Base-by-base conservation (phyloP, 30 jellyfish, hydroid and myxozoan genomes). In the Morbakka virulenta region DNA sequence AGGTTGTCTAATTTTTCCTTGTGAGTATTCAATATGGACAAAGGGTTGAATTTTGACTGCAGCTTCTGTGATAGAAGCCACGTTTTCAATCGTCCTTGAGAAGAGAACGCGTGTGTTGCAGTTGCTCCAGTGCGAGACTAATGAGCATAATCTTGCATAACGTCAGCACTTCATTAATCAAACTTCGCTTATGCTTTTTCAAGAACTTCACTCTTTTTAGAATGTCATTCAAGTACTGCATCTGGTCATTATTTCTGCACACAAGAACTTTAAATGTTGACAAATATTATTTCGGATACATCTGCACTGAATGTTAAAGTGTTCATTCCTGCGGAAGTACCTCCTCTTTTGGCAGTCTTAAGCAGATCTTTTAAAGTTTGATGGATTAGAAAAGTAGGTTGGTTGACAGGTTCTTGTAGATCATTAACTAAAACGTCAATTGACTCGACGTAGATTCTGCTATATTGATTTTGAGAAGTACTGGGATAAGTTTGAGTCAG, bases 391-490 rank as follows among this genome's bases (percentile, higher is more conserved):
- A 41, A 41, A 6, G 57, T 17, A 41, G 57, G 57, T 17, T 41
- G 57, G 57, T 41, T 17, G 57, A 41, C 9, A 41, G 62, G 31
- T 25, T 22, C 9, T 33, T 31, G 29, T 12, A 65, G 27, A 35
- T 67, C 33, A 36, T 25, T 26, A 71, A 36, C 71, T 9, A 71
- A 28, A 52, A 71, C 41, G 51, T 71, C 41, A 71, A 35, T 64
- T 36, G 74, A 69, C 50, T 71, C 75, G 50, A 35, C 41, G 26
- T 71, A 71, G 71, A 41, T 35, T 3, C 50, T 63, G 41, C 76
- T 35, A 49, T 32, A 71, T 41, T 17, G 50, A 71, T 71, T 70
- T 50, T 28, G 76, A 28, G 69, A 53, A 20, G 83, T 32, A 4
- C 49, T 64, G n/a, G 83, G 28, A 49, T 2, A 71, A 28, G 32